Percentiles rank a stretch among this genome's conserved stretches.
phyloP scores from a whole-genome alignment of 1,140 invertebrate genomes.

The Dreissena polymorpha region DNA sequence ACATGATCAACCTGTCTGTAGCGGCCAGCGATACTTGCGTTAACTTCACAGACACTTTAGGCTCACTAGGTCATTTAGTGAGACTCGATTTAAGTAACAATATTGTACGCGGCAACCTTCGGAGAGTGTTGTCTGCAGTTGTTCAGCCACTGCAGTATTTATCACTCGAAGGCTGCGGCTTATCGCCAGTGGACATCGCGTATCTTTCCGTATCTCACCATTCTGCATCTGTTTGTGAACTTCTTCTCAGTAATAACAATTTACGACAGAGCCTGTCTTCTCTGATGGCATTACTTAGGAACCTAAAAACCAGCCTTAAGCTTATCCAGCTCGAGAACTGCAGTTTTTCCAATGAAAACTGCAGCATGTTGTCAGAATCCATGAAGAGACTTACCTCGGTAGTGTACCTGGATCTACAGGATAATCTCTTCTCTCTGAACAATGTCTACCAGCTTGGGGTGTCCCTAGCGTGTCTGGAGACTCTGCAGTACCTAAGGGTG shows the following conservation, averaged over 20 bases:
- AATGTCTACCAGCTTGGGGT: constrained; percentile 9
- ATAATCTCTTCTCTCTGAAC: constrained; percentile 41
- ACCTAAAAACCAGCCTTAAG: constrained; percentile 34
- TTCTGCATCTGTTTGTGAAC: constrained; percentile 57
- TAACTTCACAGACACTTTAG: constrained; percentile 55
- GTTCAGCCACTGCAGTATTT: constrained; percentile 63
- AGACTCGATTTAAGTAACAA: constrained; percentile 73
- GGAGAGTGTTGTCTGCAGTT: constrained; percentile 55
- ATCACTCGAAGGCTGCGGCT: constrained; percentile 63
- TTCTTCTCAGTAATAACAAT: constrained; percentile 71
- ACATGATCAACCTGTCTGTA: constrained; percentile 64
- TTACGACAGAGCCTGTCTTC: constrained; percentile 40
- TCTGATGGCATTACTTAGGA: constrained; percentile 56
- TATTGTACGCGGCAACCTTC: constrained; percentile 62
- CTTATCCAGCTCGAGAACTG: constrained; percentile 64
- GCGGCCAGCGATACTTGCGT: constrained; percentile 42
- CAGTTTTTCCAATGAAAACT: constrained; percentile 31
- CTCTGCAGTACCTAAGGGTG: constrained; percentile 50
- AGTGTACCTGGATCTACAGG: constrained; percentile 57
- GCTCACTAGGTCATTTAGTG: constrained; percentile 54
- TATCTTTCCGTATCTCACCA: constrained; percentile 63
- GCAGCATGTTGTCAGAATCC: constrained; percentile 21
- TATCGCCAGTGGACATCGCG: constrained; percentile 62
- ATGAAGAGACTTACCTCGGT: constrained; percentile 47
- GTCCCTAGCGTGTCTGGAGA: constrained; percentile 5